Percentiles rank a stretch among this genome's conserved stretches.
Evolutionary conservation across 1,140 invertebrate species (phyloP).

Genomic region (Neoseiulus cucumeris): DNA sequence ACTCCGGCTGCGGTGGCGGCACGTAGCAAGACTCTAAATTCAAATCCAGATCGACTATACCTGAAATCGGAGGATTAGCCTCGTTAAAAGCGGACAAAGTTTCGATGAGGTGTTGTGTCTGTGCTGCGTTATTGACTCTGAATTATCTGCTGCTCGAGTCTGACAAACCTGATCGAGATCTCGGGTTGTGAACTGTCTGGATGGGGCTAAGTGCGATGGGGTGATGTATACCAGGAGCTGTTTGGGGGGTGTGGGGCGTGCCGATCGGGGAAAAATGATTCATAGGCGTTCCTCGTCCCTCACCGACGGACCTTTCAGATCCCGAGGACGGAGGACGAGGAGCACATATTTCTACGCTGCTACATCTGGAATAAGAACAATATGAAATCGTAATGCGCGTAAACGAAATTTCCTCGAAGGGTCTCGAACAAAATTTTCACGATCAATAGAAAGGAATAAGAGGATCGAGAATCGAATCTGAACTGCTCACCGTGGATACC

Average conservation of each 20-base stretch:
- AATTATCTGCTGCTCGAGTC: no score
- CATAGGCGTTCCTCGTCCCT: background rate
- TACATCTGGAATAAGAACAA: background rate
- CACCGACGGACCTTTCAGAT: background rate
- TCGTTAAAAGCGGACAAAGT: no score
- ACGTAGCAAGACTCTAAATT: constrained; percentile 6
- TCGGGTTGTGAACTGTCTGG: background rate
- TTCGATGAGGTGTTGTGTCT: no score
- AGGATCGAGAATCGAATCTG: background rate
- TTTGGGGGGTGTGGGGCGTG: background rate
- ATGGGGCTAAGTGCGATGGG: background rate
- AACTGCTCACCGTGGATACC: background rate
- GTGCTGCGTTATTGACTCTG: no score
- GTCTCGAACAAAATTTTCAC: no score
- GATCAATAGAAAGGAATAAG: background rate
- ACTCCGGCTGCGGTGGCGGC: background rate
- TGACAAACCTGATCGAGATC: constrained; percentile 8
- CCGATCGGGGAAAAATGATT: constrained; percentile 3
- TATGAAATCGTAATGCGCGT: no score
- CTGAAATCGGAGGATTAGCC: background rate
- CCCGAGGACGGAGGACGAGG: background rate
- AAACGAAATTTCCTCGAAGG: no score
- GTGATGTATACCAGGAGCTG: background rate
- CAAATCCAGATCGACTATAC: constrained; percentile 8
- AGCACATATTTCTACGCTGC: background rate